These are phyloP conservation scores for Actias luna DNA, from an alignment of 2,888 invertebrate genomes.

Conservation along the genomic window DNA sequence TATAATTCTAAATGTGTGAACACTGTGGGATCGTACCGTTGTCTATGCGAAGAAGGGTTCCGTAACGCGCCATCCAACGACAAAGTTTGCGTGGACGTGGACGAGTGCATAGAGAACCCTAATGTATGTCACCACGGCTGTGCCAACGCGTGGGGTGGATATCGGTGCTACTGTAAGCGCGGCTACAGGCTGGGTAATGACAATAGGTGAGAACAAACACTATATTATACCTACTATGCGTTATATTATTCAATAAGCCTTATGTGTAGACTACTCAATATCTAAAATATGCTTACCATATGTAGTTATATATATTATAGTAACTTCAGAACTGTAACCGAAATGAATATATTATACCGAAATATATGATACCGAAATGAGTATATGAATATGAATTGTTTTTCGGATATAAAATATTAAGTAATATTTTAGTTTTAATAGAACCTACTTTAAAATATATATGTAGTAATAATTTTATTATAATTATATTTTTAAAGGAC, in stretches of 20 bases:
- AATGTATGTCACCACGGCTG: conserved; percentile 91
- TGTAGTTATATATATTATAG: no score
- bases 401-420: no score
- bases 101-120: conserved; percentile 84
- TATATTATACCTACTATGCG: not conserved
- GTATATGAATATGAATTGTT: no score
- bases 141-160: conserved; percentile 95
- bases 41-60: conserved; percentile 69
- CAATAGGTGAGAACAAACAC: conserved; percentile 78
- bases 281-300: no score
- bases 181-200: conserved; percentile 90
- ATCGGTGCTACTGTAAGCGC: conserved; percentile 92
- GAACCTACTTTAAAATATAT: not conserved
- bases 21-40: conserved; percentile 73
- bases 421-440: no score
- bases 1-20: conserved; percentile 70
- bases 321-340: no score
- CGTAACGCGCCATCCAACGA: conserved; percentile 69
- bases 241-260: no score
- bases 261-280: no score
- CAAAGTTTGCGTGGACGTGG: conserved; percentile 83
- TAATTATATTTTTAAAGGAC: conserved; percentile 66
- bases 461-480: not conserved
- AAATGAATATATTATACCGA: no score
- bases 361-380: no score